These are phyloP conservation scores for Malurus splendens DNA, from an alignment of 2,797 vertebrate species.

Conservation along the genomic window DNA sequence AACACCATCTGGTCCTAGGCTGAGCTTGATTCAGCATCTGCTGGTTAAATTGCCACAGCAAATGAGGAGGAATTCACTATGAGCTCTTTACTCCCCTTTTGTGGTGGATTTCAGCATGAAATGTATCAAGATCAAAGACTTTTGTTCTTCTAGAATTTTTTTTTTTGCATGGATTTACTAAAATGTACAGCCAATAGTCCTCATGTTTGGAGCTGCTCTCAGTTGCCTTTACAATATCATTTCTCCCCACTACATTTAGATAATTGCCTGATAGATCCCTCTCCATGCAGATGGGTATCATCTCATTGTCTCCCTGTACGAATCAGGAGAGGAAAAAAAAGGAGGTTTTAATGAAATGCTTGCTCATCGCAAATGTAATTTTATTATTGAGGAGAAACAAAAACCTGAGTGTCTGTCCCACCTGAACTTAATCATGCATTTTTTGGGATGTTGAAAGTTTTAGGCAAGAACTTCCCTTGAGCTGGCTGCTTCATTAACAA, in stretches of 20 bases:
- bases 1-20: constrained; percentile 22
- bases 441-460: not conserved
- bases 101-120: not conserved
- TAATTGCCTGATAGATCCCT: not conserved
- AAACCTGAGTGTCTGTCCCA: not conserved
- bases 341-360: not conserved
- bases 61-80: constrained; percentile 25
- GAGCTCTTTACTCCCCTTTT: constrained; percentile 37
- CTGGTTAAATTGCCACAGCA: constrained; percentile 22
- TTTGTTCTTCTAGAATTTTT: not conserved
- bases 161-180: not conserved
- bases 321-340: not conserved
- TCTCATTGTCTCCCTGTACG: not conserved
- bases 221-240: not conserved
- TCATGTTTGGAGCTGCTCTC: not conserved
- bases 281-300: not conserved
- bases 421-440: not conserved
- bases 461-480: not conserved
- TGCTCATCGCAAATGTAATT: not conserved
- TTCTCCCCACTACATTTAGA: not conserved
- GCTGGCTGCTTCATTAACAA: not conserved
- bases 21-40: constrained; percentile 23
- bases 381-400: not conserved
- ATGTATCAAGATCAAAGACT: not conserved
- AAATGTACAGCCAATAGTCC: not conserved